Conservation (phyloP, 1,140 invertebrate species). For the Lasioglossum albipes region DNA sequence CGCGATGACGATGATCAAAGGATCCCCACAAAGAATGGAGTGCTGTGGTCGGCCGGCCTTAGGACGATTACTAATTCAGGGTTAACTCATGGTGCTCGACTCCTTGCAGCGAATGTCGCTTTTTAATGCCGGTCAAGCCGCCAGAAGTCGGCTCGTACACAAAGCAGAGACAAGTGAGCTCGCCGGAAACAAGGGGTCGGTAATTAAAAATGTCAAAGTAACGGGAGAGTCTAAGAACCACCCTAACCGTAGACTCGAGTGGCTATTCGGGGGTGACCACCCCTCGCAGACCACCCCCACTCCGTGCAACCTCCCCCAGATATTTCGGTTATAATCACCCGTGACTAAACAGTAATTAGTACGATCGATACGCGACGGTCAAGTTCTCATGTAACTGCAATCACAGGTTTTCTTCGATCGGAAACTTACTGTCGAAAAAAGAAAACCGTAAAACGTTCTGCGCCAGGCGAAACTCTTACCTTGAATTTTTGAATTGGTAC, state of each 20-base stretch:
- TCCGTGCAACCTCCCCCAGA: background rate
- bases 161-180: slow-evolving; percentile 57
- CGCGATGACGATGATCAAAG: background rate
- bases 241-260: slow-evolving; percentile 21
- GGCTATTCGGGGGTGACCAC: slow-evolving; percentile 32
- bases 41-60: background rate
- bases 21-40: background rate
- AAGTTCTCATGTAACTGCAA: slow-evolving; percentile 22
- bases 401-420: slow-evolving; percentile 15
- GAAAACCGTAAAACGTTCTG: no score
- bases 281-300: background rate
- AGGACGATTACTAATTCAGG: slow-evolving; percentile 59
- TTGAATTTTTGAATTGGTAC: background rate
- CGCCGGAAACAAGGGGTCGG: slow-evolving; percentile 55
- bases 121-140: slow-evolving; percentile 61
- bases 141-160: slow-evolving; percentile 49
- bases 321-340: background rate
- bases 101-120: slow-evolving; percentile 34
- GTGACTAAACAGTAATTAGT: slow-evolving; percentile 20
- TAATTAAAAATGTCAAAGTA: slow-evolving; percentile 69
- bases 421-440: background rate
- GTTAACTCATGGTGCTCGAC: slow-evolving; percentile 41
- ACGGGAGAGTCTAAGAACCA: slow-evolving; percentile 50
- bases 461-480: no score
- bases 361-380: slow-evolving; percentile 43